phyloP scores from a whole-genome alignment of 2,888 invertebrate species.

The Pandemis cinnamomeana region DNA sequence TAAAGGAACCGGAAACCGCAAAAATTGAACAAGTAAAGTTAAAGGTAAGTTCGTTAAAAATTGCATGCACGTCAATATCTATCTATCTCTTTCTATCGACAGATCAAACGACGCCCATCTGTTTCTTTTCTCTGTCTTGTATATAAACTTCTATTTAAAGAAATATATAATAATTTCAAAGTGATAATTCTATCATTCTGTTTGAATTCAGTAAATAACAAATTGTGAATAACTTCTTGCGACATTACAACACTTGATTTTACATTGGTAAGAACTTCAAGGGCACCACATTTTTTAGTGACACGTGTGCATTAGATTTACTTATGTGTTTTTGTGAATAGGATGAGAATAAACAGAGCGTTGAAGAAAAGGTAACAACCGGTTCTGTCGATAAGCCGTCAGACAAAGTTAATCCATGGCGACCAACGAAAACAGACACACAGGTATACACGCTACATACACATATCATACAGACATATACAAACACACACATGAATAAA shows the following conservation, averaged over 20 bases:
- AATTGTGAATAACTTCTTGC: conserved; percentile 36
- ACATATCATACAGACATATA: conserved; percentile 57
- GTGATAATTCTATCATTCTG: conserved; percentile 32
- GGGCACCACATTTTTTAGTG: conserved; percentile 27
- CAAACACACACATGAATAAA: conserved; percentile 45
- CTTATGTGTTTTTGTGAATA: conserved; percentile 70
- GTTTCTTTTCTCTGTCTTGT: conserved; percentile 37
- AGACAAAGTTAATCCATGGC: conserved; percentile 73
- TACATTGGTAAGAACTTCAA: conserved; percentile 31
- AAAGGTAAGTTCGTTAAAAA: conserved; percentile 69
- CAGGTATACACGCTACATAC: conserved; percentile 60
- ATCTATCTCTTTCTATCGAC: conserved; percentile 29
- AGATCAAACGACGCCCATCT: conserved; percentile 24
- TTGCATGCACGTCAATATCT: conserved; percentile 35
- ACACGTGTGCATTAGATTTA: conserved; percentile 44
- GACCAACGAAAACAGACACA: conserved; percentile 72
- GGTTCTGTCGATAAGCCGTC: conserved; percentile 69
- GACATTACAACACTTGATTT: conserved; percentile 20
- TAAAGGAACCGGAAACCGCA: conserved; percentile 69
- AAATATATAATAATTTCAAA: conserved; percentile 20
- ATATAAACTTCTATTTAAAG: conserved; percentile 36
- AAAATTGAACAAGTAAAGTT: conserved; percentile 73
- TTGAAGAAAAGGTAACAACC: conserved; percentile 64
- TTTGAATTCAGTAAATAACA: conserved; percentile 41
- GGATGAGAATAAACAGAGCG: conserved; percentile 65